Percentiles rank a stretch among this genome's conserved stretches.
Conservation (phyloP, 2,113 vertebrate genomes). For the Nansenia antarctica region DNA sequence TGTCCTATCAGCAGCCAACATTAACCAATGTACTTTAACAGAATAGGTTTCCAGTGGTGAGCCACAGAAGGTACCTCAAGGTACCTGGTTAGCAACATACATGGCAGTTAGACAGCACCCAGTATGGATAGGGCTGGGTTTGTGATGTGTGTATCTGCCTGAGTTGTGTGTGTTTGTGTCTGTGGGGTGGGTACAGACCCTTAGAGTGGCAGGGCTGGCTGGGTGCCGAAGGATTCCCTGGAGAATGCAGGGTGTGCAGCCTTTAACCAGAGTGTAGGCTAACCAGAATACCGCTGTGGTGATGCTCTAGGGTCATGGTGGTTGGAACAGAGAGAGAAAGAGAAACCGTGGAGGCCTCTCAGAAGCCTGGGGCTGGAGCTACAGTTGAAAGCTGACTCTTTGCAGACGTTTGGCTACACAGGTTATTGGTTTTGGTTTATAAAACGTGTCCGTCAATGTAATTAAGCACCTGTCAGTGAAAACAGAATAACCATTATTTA, state of each 20-base stretch:
- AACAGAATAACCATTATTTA: too few relatives aligned
- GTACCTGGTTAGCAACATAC: too few relatives aligned
- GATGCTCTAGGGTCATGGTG: constrained; percentile 76
- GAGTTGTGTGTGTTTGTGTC: not conserved
- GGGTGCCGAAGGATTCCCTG: not conserved
- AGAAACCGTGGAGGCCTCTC: constrained; percentile 44
- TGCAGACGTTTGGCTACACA: not conserved
- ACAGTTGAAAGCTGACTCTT: constrained; percentile 4
- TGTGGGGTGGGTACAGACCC: not conserved
- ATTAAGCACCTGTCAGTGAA: too few relatives aligned
- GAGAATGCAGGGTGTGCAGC: constrained; percentile 24
- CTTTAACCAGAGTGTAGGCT: constrained; percentile 76
- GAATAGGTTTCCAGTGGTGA: too few relatives aligned
- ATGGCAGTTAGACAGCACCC: not conserved
- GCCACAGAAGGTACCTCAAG: too few relatives aligned
- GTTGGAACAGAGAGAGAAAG: constrained; percentile 67
- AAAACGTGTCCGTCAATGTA: too few relatives aligned
- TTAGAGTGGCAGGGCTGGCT: not conserved
- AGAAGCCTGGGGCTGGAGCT: constrained; percentile 13
- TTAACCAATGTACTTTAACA: not conserved
- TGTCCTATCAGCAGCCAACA: not conserved
- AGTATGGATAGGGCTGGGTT: not conserved
- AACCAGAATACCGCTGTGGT: constrained; percentile 83
- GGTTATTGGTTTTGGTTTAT: too few relatives aligned
- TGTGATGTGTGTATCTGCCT: not conserved